A percentile compares a stretch with the other conserved stretches of the same genome.
Conservation (phyloP, 2,797 vertebrate genomes). For the Chelidonichthys spinosus region DNA sequence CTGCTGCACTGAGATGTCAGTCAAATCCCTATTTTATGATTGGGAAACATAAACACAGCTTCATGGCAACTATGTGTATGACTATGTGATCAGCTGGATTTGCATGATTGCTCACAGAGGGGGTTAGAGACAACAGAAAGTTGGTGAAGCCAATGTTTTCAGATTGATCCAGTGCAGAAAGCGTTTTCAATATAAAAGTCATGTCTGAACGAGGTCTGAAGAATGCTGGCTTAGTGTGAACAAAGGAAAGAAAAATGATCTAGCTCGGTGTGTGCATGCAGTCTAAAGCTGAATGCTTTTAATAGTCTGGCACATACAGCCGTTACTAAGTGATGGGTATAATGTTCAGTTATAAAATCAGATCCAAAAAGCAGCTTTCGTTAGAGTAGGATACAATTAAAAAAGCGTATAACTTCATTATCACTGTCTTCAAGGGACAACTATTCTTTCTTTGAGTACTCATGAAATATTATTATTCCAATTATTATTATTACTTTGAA, state of each 20-base stretch:
- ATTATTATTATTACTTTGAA: slow-evolving; percentile 6
- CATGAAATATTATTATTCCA: slow-evolving; percentile 13
- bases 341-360: slow-evolving; percentile 5
- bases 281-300: neutral
- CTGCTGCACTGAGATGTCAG: neutral
- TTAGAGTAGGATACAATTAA: neutral
- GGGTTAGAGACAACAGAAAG: neutral
- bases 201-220: neutral
- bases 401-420: slow-evolving; percentile 13
- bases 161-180: neutral
- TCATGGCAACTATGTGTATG: neutral
- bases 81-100: neutral
- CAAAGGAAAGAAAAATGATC: neutral
- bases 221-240: neutral
- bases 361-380: slow-evolving; percentile 1
- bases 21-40: slow-evolving; percentile 21
- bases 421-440: neutral
- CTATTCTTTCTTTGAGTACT: slow-evolving; percentile 1
- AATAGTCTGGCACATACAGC: slow-evolving; percentile 3
- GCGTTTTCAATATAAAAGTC: neutral
- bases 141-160: neutral
- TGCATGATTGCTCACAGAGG: neutral
- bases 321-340: neutral
- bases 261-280: neutral
- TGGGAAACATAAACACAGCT: slow-evolving; percentile 1